Percentiles rank a stretch among this genome's conserved stretches.
phyloP scores from a whole-genome alignment of 2,797 vertebrate genomes.

The Macropodus opercularis region DNA sequence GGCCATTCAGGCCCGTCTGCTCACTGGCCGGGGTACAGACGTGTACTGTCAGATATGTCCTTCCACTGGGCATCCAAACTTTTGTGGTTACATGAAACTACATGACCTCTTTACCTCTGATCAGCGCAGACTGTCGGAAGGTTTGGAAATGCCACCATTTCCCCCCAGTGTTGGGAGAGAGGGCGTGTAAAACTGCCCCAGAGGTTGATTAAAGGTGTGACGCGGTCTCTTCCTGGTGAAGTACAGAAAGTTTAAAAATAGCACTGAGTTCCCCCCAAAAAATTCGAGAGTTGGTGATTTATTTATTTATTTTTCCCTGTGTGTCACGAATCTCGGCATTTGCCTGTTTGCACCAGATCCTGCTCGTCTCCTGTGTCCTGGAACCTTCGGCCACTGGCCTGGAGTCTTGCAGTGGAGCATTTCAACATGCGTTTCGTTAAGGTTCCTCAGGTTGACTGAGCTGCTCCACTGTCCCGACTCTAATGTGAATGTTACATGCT shows the following conservation, averaged over 20 bases:
- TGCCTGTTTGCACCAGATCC: too few relatives aligned
- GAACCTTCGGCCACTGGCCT: slow-evolving; percentile 14
- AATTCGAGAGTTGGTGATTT: slow-evolving; percentile 19
- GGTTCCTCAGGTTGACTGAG: slow-evolving; percentile 41
- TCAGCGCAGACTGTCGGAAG: slow-evolving; percentile 37
- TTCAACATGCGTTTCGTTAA: slow-evolving; percentile 36
- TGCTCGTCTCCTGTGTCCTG: neutral
- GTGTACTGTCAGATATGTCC: slow-evolving; percentile 69
- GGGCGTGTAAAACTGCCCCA: slow-evolving; percentile 34
- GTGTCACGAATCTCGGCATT: too few relatives aligned
- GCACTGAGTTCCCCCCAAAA: slow-evolving; percentile 1
- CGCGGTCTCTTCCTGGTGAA: slow-evolving; percentile 34
- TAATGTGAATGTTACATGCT: slow-evolving; percentile 38
- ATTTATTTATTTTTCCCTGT: too few relatives aligned
- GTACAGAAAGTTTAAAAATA: slow-evolving; percentile 33
- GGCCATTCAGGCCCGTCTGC: slow-evolving; percentile 57
- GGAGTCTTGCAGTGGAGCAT: slow-evolving; percentile 24
- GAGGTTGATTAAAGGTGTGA: slow-evolving; percentile 35
- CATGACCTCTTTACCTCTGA: slow-evolving; percentile 46
- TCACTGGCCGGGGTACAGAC: slow-evolving; percentile 55
- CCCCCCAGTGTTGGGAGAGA: slow-evolving; percentile 10
- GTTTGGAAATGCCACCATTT: slow-evolving; percentile 33
- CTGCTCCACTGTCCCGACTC: slow-evolving; percentile 24
- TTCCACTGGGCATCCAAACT: slow-evolving; percentile 58
- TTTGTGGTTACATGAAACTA: slow-evolving; percentile 52